Conservation (phyloP, 2,888 invertebrate genomes). For the Andrena trimmerana region DNA sequence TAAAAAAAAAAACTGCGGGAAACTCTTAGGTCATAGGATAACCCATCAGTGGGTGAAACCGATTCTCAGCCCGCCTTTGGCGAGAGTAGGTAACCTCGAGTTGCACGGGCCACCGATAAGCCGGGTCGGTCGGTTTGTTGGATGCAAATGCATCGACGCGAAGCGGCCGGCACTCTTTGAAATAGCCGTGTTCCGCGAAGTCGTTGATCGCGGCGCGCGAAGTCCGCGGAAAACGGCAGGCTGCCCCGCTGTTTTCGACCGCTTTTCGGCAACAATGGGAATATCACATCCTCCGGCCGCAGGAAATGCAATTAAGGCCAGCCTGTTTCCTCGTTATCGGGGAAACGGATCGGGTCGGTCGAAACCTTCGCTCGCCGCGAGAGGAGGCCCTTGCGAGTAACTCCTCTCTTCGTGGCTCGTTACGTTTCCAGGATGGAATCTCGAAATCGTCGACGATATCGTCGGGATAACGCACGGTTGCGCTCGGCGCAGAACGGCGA, state of each 20-base stretch:
- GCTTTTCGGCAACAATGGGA: conserved; percentile 44
- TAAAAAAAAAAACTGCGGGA: too few species aligned
- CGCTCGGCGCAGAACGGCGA: conserved; percentile 9
- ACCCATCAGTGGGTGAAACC: too few species aligned
- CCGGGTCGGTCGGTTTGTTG: too few species aligned
- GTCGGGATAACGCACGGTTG: conserved; percentile 18
- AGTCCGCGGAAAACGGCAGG: conserved; percentile 2
- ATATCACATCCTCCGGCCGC: conserved; percentile 28
- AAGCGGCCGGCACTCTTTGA: neutral
- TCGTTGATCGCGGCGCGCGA: conserved; percentile 28
- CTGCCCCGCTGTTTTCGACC: conserved; percentile 2
- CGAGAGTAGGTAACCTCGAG: too few species aligned
- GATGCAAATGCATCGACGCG: conserved; percentile 11
- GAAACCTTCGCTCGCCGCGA: conserved; percentile 19
- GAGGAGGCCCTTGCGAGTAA: neutral
- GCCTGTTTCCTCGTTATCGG: conserved; percentile 47
- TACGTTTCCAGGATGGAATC: conserved; percentile 53
- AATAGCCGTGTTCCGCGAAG: conserved; percentile 16
- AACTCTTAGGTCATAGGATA: too few species aligned
- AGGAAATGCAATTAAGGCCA: conserved; percentile 54
- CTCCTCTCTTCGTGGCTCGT: conserved; percentile 38
- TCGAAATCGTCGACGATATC: conserved; percentile 27
- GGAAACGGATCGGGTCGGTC: conserved; percentile 35
- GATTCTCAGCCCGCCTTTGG: too few species aligned
- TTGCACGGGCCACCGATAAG: too few species aligned